Evolutionary conservation across 2,797 vertebrate species (phyloP).

Genomic region (Threskiornis aethiopicus): DNA sequence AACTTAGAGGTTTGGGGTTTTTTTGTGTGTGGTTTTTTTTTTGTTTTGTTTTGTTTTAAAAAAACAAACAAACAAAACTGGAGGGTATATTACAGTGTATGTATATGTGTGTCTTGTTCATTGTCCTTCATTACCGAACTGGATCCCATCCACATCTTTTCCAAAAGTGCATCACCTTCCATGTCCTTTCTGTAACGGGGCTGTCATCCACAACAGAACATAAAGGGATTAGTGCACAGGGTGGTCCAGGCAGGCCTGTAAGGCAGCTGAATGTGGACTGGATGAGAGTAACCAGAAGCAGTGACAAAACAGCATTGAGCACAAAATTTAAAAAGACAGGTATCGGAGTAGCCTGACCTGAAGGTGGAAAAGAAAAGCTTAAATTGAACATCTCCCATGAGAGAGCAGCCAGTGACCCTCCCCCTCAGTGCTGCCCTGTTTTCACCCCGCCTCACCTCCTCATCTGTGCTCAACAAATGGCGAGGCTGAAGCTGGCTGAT

Average conservation of each 20-base stretch:
- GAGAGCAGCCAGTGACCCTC: background rate
- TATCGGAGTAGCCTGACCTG: background rate
- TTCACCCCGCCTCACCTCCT: background rate
- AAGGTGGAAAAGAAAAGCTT: background rate
- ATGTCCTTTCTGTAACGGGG: rapidly evolving
- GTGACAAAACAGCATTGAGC: background rate
- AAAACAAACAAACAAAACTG: too few species aligned
- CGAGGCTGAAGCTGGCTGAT: background rate
- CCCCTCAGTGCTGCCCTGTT: background rate
- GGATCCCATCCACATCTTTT: background rate
- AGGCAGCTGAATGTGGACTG: background rate
- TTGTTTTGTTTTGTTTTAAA: too few species aligned
- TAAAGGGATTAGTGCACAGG: background rate
- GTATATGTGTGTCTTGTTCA: background rate
- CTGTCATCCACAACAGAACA: background rate
- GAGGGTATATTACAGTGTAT: too few species aligned
- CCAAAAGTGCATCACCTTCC: background rate
- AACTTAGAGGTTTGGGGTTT: background rate
- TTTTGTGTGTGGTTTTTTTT: too few species aligned
- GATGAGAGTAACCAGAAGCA: background rate
- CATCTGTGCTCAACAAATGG: background rate
- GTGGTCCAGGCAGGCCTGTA: background rate
- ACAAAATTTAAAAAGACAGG: rapidly evolving
- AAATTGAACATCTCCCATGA: background rate
- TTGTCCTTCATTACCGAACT: background rate